Evolutionary conservation across 2,888 invertebrate genomes (phyloP).

Genomic region (Drosophila prolongata): DNA sequence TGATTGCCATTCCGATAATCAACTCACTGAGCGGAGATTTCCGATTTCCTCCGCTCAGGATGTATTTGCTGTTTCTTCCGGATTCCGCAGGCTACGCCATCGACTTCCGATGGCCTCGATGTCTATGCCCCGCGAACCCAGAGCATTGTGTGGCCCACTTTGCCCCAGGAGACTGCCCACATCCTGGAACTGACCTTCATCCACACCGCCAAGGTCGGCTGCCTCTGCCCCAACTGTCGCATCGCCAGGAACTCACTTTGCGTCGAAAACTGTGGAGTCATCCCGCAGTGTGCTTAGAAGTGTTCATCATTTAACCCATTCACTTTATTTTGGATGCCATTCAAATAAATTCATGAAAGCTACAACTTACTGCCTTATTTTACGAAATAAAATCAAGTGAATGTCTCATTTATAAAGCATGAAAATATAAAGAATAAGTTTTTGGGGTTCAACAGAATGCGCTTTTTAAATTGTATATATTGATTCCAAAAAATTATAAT

Average conservation of each 20-base stretch:
- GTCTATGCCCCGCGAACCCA: conserved; percentile 65
- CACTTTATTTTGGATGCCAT: not conserved
- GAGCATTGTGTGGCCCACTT: conserved; percentile 67
- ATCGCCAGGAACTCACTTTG: conserved; percentile 22
- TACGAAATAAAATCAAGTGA: too few species aligned
- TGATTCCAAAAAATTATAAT: too few species aligned
- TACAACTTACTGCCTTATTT: not conserved
- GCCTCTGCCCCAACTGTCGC: conserved; percentile 49
- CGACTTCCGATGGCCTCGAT: conserved; percentile 42
- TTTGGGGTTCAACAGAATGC: too few species aligned
- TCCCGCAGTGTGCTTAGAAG: conserved; percentile 11
- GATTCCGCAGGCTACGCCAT: conserved; percentile 6
- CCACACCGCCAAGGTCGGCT: conserved; percentile 45
- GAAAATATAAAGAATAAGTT: too few species aligned
- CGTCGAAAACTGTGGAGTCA: conserved; percentile 37
- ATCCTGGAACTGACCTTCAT: conserved; percentile 62
- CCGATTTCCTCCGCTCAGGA: conserved; percentile 33
- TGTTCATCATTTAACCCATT: too few species aligned
- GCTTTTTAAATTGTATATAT: too few species aligned
- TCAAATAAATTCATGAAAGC: not conserved
- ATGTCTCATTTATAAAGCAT: too few species aligned
- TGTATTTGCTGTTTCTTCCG: conserved; percentile 50
- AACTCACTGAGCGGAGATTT: not conserved
- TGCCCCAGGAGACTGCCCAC: conserved; percentile 51
- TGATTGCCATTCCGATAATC: not conserved